These are phyloP conservation scores for Drosophila lacteicornis DNA, from an alignment of 1,140 invertebrate species.

Conservation along the genomic window DNA sequence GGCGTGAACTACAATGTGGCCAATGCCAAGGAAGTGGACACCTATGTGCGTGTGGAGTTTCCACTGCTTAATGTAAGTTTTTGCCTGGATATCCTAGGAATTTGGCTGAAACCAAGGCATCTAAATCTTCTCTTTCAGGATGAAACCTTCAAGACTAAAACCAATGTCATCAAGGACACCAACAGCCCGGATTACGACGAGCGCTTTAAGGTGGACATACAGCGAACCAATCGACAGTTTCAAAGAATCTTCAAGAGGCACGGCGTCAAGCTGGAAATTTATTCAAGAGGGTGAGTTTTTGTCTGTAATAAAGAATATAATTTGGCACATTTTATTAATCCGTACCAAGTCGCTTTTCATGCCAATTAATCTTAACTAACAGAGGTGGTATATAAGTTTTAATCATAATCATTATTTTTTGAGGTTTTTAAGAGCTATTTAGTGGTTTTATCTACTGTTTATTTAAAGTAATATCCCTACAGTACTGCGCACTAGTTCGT, in stretches of 20 bases:
- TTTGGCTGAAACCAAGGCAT: background rate
- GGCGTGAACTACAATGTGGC: slow-evolving; percentile 95
- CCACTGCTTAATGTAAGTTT: slow-evolving; percentile 92
- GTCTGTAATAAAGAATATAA: background rate
- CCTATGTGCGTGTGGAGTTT: slow-evolving; percentile 97
- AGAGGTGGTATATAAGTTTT: slow-evolving; percentile 3
- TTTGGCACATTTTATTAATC: slow-evolving; percentile 4
- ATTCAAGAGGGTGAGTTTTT: slow-evolving; percentile 93
- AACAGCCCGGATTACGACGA: slow-evolving; percentile 96
- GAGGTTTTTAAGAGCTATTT: background rate
- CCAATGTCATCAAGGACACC: slow-evolving; percentile 92
- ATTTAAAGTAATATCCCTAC: no score
- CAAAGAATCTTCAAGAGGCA: slow-evolving; percentile 95
- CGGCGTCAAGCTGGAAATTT: slow-evolving; percentile 95
- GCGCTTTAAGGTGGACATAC: slow-evolving; percentile 91
- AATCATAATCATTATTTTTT: background rate
- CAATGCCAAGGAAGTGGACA: slow-evolving; percentile 95
- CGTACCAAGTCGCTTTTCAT: slow-evolving; percentile 41
- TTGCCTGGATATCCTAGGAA: no score
- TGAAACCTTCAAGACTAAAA: slow-evolving; percentile 91
- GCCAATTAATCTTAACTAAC: slow-evolving; percentile 25
- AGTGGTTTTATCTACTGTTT: no score
- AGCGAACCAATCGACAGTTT: slow-evolving; percentile 91
- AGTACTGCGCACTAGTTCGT: no score
- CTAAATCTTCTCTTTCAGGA: slow-evolving; percentile 87